Evolutionary conservation across 2,797 vertebrate species (phyloP).

Genomic region (Clarias fuscus): DNA sequence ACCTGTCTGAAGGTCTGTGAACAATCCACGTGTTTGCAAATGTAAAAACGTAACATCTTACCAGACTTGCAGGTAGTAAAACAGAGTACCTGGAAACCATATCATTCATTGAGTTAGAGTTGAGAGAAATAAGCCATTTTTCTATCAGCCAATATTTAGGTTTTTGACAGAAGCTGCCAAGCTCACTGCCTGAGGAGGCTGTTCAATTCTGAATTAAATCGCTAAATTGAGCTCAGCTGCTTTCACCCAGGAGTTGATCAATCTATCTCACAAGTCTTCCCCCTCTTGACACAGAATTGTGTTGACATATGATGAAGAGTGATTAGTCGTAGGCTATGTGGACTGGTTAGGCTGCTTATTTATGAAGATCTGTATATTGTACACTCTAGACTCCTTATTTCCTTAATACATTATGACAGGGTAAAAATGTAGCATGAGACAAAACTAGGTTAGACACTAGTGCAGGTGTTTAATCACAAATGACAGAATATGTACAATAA

Average conservation of each 20-base stretch:
- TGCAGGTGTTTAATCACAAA: not conserved
- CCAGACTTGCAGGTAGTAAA: not conserved
- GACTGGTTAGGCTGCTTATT: not conserved
- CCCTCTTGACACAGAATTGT: not conserved
- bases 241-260: not conserved
- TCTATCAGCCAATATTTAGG: not conserved
- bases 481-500: not conserved
- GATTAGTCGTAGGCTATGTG: not conserved
- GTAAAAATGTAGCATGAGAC: not conserved
- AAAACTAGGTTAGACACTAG: not conserved
- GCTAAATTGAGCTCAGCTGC: constrained; percentile 2
- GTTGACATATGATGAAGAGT: not conserved
- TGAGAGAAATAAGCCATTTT: not conserved
- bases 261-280: not conserved
- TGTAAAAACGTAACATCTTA: not conserved
- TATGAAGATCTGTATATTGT: not conserved
- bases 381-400: not conserved
- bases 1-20: not conserved
- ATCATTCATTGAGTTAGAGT: not conserved
- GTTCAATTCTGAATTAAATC: not conserved
- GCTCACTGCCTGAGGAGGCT: not conserved
- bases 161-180: not conserved
- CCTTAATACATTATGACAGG: not conserved
- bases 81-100: not conserved
- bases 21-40: not conserved